Evolutionary conservation across 64 coral and sea anemone genomes (phyloP), one percentile per base, ranked within the genome.

Genomic region (Actinia equina): DNA sequence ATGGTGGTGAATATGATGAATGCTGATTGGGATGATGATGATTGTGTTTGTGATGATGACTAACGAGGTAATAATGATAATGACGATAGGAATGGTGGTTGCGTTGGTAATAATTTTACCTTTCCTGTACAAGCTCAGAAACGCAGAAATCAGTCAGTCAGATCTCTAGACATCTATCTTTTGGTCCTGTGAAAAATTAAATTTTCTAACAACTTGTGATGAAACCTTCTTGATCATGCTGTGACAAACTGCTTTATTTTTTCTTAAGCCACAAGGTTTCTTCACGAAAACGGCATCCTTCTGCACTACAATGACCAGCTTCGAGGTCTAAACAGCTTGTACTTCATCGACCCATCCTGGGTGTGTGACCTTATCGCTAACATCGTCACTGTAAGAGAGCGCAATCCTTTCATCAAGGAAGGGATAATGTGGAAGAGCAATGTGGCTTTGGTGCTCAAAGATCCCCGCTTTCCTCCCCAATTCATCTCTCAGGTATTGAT

Each of bases 221-320:
- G 15, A 7, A 30, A 43, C 44, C 9, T n/a, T n/a, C n/a, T 44
- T 78, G 5, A 4, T 17, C 25, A 46, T 44, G 46, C 46, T 49
- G 46, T 63, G 43, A 83, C 5, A 42, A 43, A 26, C 82, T 42
- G 4, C 18, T 79, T 17, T 92, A 42, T 43, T 82, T 16, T 5
- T 37, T 37, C 30, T 37, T 37, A 76, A 99, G 97, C 97, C 51
- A 94, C 97, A 18, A 83, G 93, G 55, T 99, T 99, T 85, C 88
- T 99, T 12, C 97, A 99, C 77, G 97, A 99, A 71, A 99, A 99
- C 83, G 97, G 97, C 15, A 84, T 99, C 18, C 76, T 99, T 3
- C 82, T 99, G n/a, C 97, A 99, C 57, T 99, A 93, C 88, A 99
- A 95, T 82, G 97, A 99, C 61, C 93, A 94, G 25, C 91, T 94